Evolutionary conservation across 2,113 vertebrate species (phyloP), one percentile per base, ranked within the genome.

Genomic region (Choloepus hoffmanni): DNA sequence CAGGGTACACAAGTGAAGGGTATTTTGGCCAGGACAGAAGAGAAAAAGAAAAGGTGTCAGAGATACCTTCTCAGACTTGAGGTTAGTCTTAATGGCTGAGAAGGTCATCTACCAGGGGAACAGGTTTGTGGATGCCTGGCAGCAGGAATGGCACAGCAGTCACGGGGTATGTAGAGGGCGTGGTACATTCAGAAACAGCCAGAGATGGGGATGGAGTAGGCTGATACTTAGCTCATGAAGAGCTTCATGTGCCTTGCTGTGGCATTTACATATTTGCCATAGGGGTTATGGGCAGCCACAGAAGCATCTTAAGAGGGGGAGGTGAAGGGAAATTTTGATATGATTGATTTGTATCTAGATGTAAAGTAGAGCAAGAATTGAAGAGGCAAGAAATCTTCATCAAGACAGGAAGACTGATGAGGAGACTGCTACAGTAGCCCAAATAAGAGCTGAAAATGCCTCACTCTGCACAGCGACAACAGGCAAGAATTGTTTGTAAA

Each of bases 381-480:
- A 70, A 74, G 7, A 60, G 1, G 1, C 23, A 58, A 74, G 85
- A 45, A 13, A 14, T 4, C 16, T 63, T 86, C 65, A n/a, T 76
- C 18, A 30, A 6, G 9, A 73, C 40, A 67, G 24, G 36, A 50
- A 26, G 48, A 68, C 40, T 16, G 36, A 16, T 18, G 3, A 13
- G 65, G 33, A 15, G 14, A 45, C 19, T 11, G 24, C 58, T 43
- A 0, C 70, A 13, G 11, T 0, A 16, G 40, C 19, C 5, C 43
- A 28, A 33, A 78, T 40, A 30, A 74, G 45, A 77, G 50, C 28
- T 1, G 68, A 45, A 53, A 72, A 58, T 21, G 19, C 55, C 65
- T 48, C 50, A 8, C 40, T 53, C n/a, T 36, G 18, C 28, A 65
- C 43, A 15, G 86, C 24, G 58, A 73, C 53, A 48, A 78, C 0